These are phyloP conservation scores for Campylomormyrus numenius DNA, from an alignment of 2,113 vertebrate genomes.

Conservation along the genomic window DNA sequence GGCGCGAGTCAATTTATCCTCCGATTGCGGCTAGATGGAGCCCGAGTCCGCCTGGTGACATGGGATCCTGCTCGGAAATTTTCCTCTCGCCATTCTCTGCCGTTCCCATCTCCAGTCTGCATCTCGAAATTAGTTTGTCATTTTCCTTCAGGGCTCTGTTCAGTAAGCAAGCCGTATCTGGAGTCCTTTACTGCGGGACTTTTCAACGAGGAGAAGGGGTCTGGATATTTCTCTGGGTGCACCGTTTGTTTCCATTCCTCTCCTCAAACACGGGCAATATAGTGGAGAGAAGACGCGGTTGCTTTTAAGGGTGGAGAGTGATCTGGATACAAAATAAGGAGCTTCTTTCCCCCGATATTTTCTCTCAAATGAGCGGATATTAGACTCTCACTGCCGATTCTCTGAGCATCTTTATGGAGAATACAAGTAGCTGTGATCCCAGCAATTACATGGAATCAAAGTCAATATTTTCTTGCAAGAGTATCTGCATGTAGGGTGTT, in stretches of 20 bases:
- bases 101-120: slow-evolving; percentile 33
- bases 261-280: slow-evolving; percentile 26
- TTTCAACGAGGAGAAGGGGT: slow-evolving; percentile 2
- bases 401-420: slow-evolving; percentile 23
- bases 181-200: slow-evolving; percentile 20
- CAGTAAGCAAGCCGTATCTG: slow-evolving; percentile 33
- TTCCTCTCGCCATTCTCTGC: slow-evolving; percentile 40
- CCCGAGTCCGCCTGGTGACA: slow-evolving; percentile 49
- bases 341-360: slow-evolving; percentile 29
- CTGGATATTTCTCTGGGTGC: slow-evolving; percentile 14
- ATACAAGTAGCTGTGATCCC: background rate
- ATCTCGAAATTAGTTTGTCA: slow-evolving; percentile 59
- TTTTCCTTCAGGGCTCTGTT: slow-evolving; percentile 45
- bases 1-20: slow-evolving; percentile 7
- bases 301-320: slow-evolving; percentile 32
- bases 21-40: slow-evolving; percentile 50
- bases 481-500: slow-evolving; percentile 9
- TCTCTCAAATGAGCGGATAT: slow-evolving; percentile 21
- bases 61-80: slow-evolving; percentile 55
- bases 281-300: slow-evolving; percentile 38
- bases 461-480: slow-evolving; percentile 1
- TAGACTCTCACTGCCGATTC: slow-evolving; percentile 10
- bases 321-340: slow-evolving; percentile 53
- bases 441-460: slow-evolving; percentile 3
- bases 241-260: background rate